These are phyloP conservation scores for Carassius gibelio DNA, from an alignment of 2,113 vertebrate species.

Conservation along the genomic window DNA sequence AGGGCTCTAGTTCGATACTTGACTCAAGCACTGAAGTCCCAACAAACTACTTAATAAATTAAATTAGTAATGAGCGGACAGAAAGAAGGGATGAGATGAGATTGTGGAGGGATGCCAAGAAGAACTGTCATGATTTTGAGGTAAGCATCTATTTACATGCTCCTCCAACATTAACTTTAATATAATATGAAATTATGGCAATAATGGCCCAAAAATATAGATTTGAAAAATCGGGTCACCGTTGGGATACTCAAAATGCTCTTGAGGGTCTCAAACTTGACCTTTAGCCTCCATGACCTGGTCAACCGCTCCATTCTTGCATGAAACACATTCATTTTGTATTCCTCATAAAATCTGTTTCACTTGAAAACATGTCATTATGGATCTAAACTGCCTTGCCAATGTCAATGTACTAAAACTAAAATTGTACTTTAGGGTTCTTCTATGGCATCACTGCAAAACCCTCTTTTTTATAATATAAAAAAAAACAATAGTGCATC, in stretches of 20 bases:
- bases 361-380: too few relatives aligned
- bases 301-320: background rate
- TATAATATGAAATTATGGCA: background rate
- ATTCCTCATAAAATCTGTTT: too few relatives aligned
- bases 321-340: too few relatives aligned
- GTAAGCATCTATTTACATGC: background rate
- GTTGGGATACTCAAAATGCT: background rate
- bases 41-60: background rate
- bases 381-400: too few relatives aligned
- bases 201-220: background rate
- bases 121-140: background rate
- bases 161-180: background rate
- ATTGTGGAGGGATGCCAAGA: background rate
- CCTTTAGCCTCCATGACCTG: background rate
- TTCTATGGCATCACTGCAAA: too few relatives aligned
- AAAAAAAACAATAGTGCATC: background rate
- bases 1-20: too few relatives aligned
- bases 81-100: background rate
- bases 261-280: background rate
- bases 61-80: background rate
- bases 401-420: too few relatives aligned
- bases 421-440: too few relatives aligned
- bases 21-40: background rate
- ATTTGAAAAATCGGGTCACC: background rate
- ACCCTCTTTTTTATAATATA: background rate